These are phyloP conservation scores for Camelus bactrianus DNA, from an alignment of 2,113 vertebrate species.

Conservation along the genomic window DNA sequence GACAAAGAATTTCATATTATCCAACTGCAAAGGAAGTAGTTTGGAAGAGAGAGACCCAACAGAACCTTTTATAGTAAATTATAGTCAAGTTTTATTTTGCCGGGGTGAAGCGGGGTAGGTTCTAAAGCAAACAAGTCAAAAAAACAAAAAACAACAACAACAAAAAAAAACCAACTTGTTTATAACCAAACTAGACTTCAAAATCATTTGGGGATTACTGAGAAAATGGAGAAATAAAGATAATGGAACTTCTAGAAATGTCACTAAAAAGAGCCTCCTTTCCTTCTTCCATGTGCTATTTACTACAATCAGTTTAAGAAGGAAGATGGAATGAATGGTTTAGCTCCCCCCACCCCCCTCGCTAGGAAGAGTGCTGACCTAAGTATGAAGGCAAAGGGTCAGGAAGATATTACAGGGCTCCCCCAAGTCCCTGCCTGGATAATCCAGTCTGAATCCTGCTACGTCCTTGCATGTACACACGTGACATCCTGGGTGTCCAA, in stretches of 20 bases:
- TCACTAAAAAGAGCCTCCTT: not conserved
- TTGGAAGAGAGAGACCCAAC: not conserved
- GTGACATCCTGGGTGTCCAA: not conserved
- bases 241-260: not conserved
- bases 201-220: not conserved
- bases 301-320: not conserved
- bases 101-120: accelerated
- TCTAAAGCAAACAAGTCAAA: constrained; percentile 33
- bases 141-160: not conserved
- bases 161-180: not conserved
- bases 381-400: not conserved
- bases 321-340: not conserved
- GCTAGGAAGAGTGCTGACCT: not conserved
- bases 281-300: not conserved
- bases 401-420: not conserved
- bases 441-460: not conserved
- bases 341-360: not conserved
- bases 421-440: not conserved
- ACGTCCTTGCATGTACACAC: not conserved
- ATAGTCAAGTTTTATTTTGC: not conserved
- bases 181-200: not conserved
- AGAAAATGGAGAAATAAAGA: not conserved
- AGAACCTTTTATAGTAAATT: not conserved
- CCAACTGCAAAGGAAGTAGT: not conserved
- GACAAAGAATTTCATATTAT: not conserved